Evolutionary conservation across 1,140 invertebrate genomes (phyloP).

Genomic region (Cryptotermes secundus): DNA sequence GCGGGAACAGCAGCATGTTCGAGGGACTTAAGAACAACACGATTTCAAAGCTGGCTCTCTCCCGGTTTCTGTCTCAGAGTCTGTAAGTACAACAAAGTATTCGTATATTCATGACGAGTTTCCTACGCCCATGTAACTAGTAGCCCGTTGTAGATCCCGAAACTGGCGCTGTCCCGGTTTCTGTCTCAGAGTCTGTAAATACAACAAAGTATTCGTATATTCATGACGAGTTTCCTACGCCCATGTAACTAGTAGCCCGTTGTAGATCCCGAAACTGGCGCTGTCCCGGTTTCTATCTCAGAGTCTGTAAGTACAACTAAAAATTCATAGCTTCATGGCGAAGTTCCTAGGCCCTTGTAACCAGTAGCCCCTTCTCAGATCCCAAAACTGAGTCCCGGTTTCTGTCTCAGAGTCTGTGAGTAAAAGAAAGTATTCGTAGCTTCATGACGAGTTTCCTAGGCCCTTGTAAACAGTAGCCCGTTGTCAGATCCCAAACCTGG

Average conservation of each 20-base stretch:
- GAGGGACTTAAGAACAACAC: conserved; percentile 71
- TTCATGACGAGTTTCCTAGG: too few relatives aligned
- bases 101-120: too few relatives aligned
- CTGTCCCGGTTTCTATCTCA: conserved; percentile 69
- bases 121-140: too few relatives aligned
- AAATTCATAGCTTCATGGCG: too few relatives aligned
- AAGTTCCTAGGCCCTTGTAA: too few relatives aligned
- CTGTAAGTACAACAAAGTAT: conserved; percentile 58
- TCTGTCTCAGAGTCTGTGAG: conserved; percentile 72
- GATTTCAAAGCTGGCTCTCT: conserved; percentile 67
- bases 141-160: too few relatives aligned
- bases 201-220: conserved; percentile 31
- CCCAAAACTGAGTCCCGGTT: conserved; percentile 67
- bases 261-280: conserved; percentile 66
- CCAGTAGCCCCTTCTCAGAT: too few relatives aligned
- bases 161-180: conserved; percentile 67
- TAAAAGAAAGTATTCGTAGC: conserved; percentile 40
- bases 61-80: conserved; percentile 69
- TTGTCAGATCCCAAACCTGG: conserved; percentile 64
- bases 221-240: too few relatives aligned
- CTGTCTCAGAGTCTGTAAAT: conserved; percentile 73
- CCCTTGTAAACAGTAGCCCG: too few relatives aligned
- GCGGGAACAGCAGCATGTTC: conserved; percentile 56
- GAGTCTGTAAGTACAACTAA: conserved; percentile 63
- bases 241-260: too few relatives aligned